These are phyloP conservation scores for Melanotaenia maccullochi DNA, from an alignment of 2,797 vertebrate genomes.

Conservation along the genomic window DNA sequence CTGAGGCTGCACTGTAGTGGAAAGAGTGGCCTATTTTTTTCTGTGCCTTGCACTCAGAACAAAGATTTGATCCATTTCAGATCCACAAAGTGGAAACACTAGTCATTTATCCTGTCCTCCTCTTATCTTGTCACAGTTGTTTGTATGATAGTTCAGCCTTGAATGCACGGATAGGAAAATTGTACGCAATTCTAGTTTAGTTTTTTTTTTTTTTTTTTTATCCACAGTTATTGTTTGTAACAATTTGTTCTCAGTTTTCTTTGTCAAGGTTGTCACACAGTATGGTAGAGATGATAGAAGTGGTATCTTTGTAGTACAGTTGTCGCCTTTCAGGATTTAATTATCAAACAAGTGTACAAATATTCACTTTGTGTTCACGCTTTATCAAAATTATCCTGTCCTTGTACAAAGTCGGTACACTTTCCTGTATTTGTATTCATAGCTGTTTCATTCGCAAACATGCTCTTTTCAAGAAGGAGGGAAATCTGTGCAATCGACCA, in stretches of 20 bases:
- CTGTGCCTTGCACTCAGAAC: conserved; percentile 16
- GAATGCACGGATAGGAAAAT: conserved; percentile 66
- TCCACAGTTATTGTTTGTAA: conserved; percentile 37
- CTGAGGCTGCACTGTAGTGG: conserved; percentile 12
- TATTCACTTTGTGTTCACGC: neutral
- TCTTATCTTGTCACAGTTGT: conserved; percentile 69
- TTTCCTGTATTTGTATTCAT: conserved; percentile 73
- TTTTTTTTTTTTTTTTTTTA: conserved; percentile 45
- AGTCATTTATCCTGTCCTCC: conserved; percentile 61
- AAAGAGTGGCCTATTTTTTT: conserved; percentile 8
- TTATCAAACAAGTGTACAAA: conserved; percentile 39
- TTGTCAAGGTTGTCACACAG: conserved; percentile 56
- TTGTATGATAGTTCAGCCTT: conserved; percentile 54
- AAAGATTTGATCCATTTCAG: conserved; percentile 56
- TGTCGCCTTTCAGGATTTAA: conserved; percentile 21
- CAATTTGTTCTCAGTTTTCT: conserved; percentile 43
- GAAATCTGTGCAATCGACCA: conserved; percentile 70
- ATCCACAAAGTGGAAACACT: conserved; percentile 51
- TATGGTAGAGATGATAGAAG: conserved; percentile 5
- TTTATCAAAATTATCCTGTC: conserved; percentile 26
- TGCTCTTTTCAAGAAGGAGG: conserved; percentile 64
- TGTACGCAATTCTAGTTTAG: conserved; percentile 51
- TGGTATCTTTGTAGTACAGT: conserved; percentile 11
- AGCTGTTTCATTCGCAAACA: conserved; percentile 54
- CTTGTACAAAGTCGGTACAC: conserved; percentile 34